Base-by-base conservation (phyloP, 2,888 invertebrate genomes). In the Cetonia aurata region DNA sequence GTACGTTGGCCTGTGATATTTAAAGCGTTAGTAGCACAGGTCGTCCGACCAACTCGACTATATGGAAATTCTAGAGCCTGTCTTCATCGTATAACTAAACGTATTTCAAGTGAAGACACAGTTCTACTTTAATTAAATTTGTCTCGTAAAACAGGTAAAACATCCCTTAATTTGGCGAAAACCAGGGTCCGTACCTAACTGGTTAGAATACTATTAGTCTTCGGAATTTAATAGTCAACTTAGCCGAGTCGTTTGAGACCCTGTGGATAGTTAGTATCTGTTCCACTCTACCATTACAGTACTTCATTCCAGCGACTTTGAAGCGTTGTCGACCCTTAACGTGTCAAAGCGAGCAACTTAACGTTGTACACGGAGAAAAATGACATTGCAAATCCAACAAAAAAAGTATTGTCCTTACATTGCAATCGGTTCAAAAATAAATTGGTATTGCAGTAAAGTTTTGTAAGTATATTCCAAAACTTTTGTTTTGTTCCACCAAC, bases 121-220 rank as follows among this genome's bases (percentile, higher is more conserved):
- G 56, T 65, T 71, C 66, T 44, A 56, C 68, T 69, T 71, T 71
- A 71, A 71, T 71, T 71, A 71, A 71, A 71, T 71, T 71, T 56
- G 69, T 67, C 71, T 57, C 71, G 65, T 71, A 71, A 71, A 71
- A 71, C 71, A 71, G 71, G 71, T 71, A 71, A 71, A 71, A 71
- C 71, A 69, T 69, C 65, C 71, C 71, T 71, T 71, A 71, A 71
- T 71, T 71, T 69, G 68, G 65, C 53, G 69, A 69, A 68, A 71
- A 71, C 71, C 71, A 71, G 69, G 71, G 71, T 69, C 71, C 69
- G 69, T 67, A 56, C 69, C 71, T 65, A 55, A 65, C 71, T 71
- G 69, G 71, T 71, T 71, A 71, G 71, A 71, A 68, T 71, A 62
- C 71, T 68, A 71, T 71, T 71, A 71, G 69, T 65, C 65, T 71